Evolutionary conservation across 1,140 invertebrate genomes (phyloP).

Genomic region (Drosophila teissieri): DNA sequence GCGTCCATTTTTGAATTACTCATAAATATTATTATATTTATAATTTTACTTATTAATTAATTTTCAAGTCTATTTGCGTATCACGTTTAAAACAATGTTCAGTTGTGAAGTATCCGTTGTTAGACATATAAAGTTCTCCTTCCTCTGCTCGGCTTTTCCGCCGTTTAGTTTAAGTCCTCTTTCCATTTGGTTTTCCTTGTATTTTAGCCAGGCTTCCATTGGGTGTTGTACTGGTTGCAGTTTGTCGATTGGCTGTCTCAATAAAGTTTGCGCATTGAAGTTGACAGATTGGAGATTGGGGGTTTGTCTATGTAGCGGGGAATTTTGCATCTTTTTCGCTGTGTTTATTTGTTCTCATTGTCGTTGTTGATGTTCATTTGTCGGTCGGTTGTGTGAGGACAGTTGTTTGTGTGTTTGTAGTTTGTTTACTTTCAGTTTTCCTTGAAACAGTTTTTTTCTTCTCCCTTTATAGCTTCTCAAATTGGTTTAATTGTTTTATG

Average conservation of each 20-base stretch:
- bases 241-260: conserved; percentile 62
- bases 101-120: conserved; percentile 81
- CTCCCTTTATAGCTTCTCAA: conserved; percentile 64
- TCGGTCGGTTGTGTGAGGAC: conserved; percentile 50
- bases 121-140: conserved; percentile 68
- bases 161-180: conserved; percentile 10
- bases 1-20: conserved; percentile 77
- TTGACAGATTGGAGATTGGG: conserved; percentile 47
- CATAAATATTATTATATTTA: conserved; percentile 81
- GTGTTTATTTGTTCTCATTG: conserved; percentile 51
- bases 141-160: conserved; percentile 29
- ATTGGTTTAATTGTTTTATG: conserved; percentile 71
- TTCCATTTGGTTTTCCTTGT: conserved; percentile 11
- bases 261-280: conserved; percentile 72
- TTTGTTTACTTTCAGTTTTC: conserved; percentile 49
- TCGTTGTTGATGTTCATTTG: conserved; percentile 47
- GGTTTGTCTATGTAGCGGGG: conserved; percentile 40
- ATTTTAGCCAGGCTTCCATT: conserved; percentile 48
- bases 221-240: conserved; percentile 46
- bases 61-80: conserved; percentile 83
- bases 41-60: conserved; percentile 82
- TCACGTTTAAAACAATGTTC: conserved; percentile 83
- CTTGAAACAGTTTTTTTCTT: conserved; percentile 40
- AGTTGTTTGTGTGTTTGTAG: conserved; percentile 54
- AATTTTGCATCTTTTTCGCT: conserved; percentile 82